Conservation (phyloP, 2,888 invertebrate genomes). For the Drosophila dives region DNA sequence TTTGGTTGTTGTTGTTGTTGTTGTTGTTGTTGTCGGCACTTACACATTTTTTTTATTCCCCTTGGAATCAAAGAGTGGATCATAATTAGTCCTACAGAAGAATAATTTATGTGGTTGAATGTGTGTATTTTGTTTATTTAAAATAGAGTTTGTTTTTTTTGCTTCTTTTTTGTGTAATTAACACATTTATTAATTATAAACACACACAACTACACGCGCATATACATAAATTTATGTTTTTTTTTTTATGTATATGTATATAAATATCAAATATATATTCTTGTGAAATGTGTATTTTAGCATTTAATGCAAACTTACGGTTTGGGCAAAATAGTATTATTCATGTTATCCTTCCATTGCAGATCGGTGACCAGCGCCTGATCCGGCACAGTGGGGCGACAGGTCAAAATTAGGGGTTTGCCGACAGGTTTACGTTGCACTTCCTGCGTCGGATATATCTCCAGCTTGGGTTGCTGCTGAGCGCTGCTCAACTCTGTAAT, state of each 20-base stretch:
- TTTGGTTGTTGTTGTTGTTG: conserved; percentile 30
- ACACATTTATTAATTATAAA: conserved; percentile 2
- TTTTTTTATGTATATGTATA: conserved; percentile 9
- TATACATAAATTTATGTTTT: not conserved
- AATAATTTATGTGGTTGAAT: conserved; percentile 28
- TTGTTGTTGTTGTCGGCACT: conserved; percentile 75
- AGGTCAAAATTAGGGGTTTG: conserved; percentile 91
- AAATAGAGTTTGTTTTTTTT: not conserved
- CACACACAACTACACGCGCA: conserved; percentile 1
- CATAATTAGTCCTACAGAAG: conserved; percentile 83
- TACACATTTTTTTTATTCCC: conserved; percentile 84
- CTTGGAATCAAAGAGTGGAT: conserved; percentile 85
- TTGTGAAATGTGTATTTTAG: conserved; percentile 6
- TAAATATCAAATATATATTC: conserved; percentile 1
- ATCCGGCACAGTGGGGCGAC: conserved; percentile 90
- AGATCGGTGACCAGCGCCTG: conserved; percentile 89
- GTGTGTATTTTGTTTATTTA: conserved; percentile 12
- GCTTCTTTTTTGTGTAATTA: conserved; percentile 13
- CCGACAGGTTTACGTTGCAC: conserved; percentile 91
- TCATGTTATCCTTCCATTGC: conserved; percentile 91
- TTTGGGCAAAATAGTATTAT: conserved; percentile 89
- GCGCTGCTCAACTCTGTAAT: conserved; percentile 76
- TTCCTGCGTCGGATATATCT: conserved; percentile 89
- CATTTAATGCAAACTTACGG: conserved; percentile 86
- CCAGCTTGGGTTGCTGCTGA: conserved; percentile 85